phyloP scores from a whole-genome alignment of 1,140 invertebrate species.

The Brachionus paranguensis region DNA sequence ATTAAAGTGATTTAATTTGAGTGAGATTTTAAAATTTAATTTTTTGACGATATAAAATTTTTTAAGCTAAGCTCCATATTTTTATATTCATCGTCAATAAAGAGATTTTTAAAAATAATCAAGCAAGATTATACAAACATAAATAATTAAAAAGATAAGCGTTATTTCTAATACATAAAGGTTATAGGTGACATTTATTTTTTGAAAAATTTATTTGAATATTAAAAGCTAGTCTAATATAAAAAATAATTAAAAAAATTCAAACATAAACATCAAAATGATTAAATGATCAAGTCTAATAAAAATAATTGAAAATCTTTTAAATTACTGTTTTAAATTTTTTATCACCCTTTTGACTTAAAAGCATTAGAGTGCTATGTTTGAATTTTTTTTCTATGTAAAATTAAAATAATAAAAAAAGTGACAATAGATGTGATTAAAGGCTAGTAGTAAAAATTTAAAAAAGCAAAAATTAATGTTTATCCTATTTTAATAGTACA shows the following conservation, averaged over 20 bases:
- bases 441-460: not conserved
- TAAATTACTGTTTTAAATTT: not conserved
- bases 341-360: not conserved
- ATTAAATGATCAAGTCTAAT: not conserved
- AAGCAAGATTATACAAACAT: not conserved
- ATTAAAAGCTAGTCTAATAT: not conserved
- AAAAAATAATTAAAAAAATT: conserved; percentile 12
- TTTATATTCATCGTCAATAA: no score
- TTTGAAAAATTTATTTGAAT: not conserved
- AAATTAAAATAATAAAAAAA: not conserved
- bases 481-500: conserved; percentile 26
- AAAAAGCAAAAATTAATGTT: not conserved
- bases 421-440: not conserved
- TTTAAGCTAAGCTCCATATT: no score
- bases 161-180: not conserved
- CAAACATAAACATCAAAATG: conserved; percentile 2
- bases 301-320: not conserved
- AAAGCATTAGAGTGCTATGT: not conserved
- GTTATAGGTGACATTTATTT: not conserved
- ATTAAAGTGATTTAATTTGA: no score
- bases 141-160: not conserved
- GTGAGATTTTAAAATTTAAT: no score
- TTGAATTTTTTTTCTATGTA: conserved; percentile 15
- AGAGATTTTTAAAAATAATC: not conserved
- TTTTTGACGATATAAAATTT: no score